phyloP scores from a whole-genome alignment of 2,113 vertebrate genomes.

The Centropus bengalensis region DNA sequence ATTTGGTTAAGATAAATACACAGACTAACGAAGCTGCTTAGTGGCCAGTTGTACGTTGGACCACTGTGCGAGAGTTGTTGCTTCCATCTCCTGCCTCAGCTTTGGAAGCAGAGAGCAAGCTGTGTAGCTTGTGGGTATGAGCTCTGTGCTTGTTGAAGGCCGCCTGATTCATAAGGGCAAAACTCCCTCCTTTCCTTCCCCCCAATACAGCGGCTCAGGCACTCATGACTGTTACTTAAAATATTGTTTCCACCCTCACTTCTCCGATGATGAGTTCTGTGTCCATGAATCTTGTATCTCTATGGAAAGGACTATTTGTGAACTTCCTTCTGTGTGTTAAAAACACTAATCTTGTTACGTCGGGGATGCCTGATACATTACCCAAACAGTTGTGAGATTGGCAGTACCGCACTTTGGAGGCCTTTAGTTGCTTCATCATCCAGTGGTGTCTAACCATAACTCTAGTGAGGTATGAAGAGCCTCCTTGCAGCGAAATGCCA shows the following conservation, averaged over 20 bases:
- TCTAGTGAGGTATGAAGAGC: background rate
- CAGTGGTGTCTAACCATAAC: background rate
- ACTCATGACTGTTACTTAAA: background rate
- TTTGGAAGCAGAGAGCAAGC: background rate
- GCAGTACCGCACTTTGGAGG: background rate
- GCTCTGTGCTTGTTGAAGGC: background rate
- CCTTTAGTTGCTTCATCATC: background rate
- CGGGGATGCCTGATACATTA: background rate
- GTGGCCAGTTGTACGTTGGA: background rate
- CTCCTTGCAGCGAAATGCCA: background rate
- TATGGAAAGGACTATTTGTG: background rate
- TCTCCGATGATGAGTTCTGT: background rate
- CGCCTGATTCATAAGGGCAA: background rate
- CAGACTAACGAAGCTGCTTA: background rate
- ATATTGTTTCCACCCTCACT: background rate
- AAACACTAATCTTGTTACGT: background rate
- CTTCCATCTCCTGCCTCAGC: background rate
- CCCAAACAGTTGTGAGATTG: background rate
- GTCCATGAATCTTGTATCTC: background rate
- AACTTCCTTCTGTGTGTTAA: background rate
- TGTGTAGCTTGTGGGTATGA: background rate
- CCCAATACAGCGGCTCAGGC: accelerated
- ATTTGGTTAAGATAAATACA: background rate
- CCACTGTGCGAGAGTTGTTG: background rate
- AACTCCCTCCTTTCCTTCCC: background rate